These are phyloP conservation scores for Lophotriccus pileatus DNA, from an alignment of 2,797 vertebrate genomes.

Conservation along the genomic window DNA sequence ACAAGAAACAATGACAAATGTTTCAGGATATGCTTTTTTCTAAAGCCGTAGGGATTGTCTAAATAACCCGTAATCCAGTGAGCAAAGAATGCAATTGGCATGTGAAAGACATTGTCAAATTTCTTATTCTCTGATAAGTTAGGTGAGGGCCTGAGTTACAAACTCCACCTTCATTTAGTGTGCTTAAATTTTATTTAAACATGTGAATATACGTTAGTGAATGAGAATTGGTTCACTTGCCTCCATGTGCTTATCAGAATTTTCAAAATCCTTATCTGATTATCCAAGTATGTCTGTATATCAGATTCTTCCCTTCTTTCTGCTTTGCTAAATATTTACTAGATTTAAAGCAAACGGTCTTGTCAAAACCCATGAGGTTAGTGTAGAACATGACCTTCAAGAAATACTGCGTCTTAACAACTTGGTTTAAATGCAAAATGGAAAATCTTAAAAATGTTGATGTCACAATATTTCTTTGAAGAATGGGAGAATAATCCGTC, in stretches of 20 bases:
- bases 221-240: neutral
- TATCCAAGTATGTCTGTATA: neutral
- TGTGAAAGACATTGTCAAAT: neutral
- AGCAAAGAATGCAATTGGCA: rapidly evolving
- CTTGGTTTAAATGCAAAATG: neutral
- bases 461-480: neutral
- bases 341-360: neutral
- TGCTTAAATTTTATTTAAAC: neutral
- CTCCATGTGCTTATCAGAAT: neutral
- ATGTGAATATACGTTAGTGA: neutral
- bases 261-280: neutral
- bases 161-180: neutral
- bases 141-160: neutral
- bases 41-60: neutral
- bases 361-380: neutral
- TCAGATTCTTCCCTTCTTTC: neutral
- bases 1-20: neutral
- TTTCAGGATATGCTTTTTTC: neutral
- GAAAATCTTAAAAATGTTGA: neutral
- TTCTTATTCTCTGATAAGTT: neutral
- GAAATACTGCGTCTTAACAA: neutral
- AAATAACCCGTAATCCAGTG: neutral
- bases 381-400: neutral
- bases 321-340: neutral
- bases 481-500: neutral